These are phyloP conservation scores for Griposia aprilina DNA, from an alignment of 2,888 invertebrate genomes.

Conservation along the genomic window DNA sequence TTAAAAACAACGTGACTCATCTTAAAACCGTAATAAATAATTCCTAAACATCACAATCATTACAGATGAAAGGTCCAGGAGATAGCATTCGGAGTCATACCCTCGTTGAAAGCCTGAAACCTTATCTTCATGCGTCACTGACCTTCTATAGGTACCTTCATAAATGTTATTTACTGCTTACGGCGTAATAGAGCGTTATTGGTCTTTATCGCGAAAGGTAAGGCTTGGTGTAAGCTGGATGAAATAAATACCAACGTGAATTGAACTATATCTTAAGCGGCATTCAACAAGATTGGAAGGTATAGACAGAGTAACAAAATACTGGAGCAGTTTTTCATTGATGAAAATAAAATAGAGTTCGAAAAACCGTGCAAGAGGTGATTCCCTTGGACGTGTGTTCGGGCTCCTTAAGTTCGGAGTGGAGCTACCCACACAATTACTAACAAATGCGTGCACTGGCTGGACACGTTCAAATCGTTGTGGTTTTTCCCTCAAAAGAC, in stretches of 20 bases:
- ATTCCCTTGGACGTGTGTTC: no score
- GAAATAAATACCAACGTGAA: neutral
- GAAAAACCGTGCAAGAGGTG: no score
- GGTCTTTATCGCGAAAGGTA: conserved; percentile 8
- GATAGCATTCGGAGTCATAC: conserved; percentile 27
- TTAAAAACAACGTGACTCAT: neutral
- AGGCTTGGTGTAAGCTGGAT: conserved; percentile 9
- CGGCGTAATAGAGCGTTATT: conserved; percentile 28
- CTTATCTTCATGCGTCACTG: conserved; percentile 58
- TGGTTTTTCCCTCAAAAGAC: no score
- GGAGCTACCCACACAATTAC: no score
- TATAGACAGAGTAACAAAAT: no score
- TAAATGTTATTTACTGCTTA: conserved; percentile 46
- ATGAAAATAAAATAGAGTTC: no score
- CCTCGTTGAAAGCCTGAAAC: conserved; percentile 18
- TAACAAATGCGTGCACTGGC: no score
- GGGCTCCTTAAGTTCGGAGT: no score
- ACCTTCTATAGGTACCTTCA: conserved; percentile 13
- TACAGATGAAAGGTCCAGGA: conserved; percentile 38
- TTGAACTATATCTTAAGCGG: no score
- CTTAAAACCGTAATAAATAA: neutral
- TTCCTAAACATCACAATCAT: conserved; percentile 6
- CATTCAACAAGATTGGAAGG: no score
- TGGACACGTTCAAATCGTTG: no score
- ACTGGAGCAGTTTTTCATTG: no score